These are phyloP conservation scores for Gadus chalcogrammus DNA, from an alignment of 2,113 vertebrate genomes.

Conservation along the genomic window DNA sequence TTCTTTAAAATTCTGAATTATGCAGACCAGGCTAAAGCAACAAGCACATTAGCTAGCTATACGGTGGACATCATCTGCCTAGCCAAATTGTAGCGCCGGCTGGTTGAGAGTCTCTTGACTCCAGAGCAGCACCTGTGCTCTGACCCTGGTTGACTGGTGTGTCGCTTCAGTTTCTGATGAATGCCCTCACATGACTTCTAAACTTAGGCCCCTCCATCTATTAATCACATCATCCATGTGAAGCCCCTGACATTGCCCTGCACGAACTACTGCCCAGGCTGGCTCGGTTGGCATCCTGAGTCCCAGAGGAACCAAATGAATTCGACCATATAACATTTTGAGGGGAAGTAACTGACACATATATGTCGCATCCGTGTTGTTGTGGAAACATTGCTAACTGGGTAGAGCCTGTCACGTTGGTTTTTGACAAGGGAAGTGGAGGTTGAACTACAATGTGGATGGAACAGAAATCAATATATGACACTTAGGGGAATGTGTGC, in stretches of 20 bases:
- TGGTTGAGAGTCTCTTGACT: not conserved
- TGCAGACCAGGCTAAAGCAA: too few relatives aligned
- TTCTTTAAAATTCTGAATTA: too few relatives aligned
- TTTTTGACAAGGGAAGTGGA: too few relatives aligned
- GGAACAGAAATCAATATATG: not conserved
- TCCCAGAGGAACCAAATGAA: slow-evolving; percentile 7
- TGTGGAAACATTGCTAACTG: not conserved
- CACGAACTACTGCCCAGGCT: slow-evolving; percentile 11
- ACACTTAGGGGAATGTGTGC: slow-evolving; percentile 43
- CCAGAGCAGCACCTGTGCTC: not conserved
- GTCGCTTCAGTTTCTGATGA: slow-evolving; percentile 59
- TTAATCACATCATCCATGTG: slow-evolving; percentile 63
- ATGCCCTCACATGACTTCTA: slow-evolving; percentile 65
- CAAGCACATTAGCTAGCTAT: too few relatives aligned
- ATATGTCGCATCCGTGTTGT: slow-evolving; percentile 1
- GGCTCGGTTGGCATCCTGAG: not conserved
- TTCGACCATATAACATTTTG: slow-evolving; percentile 22
- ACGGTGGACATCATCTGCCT: too few relatives aligned
- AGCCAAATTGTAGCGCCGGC: too few relatives aligned
- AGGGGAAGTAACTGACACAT: slow-evolving; percentile 25
- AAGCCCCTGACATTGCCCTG: slow-evolving; percentile 40
- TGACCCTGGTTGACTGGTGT: slow-evolving; percentile 47
- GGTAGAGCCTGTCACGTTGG: too few relatives aligned
- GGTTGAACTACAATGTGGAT: too few relatives aligned
- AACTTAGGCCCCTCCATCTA: slow-evolving; percentile 64